Conservation (phyloP, 2,797 vertebrate genomes). For the Sparus aurata region DNA sequence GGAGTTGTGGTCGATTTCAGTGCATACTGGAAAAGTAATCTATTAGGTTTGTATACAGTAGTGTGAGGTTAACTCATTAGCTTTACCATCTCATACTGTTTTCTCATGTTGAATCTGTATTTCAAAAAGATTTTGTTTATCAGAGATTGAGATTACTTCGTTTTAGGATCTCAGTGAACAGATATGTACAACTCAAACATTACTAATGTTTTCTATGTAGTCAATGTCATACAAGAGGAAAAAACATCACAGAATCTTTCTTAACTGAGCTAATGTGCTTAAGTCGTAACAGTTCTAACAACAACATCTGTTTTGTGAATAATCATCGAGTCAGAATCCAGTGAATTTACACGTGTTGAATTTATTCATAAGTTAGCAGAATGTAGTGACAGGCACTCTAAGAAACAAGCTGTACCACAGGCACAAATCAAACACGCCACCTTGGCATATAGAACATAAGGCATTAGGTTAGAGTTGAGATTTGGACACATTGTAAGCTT, state of each 20-base stretch:
- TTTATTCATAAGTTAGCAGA: constrained; percentile 78
- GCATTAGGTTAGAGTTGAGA: constrained; percentile 60
- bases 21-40: not conserved
- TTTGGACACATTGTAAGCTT: constrained; percentile 37
- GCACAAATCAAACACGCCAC: constrained; percentile 78
- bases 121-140: not conserved
- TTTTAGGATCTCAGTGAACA: not conserved
- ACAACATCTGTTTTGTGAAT: not conserved
- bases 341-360: constrained; percentile 37
- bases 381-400: constrained; percentile 68
- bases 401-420: constrained; percentile 77
- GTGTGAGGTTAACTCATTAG: not conserved
- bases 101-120: not conserved
- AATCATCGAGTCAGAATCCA: constrained; percentile 12
- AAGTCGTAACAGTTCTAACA: not conserved
- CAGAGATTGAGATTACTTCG: not conserved
- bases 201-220: not conserved
- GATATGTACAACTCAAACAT: not conserved
- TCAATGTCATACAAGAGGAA: not conserved
- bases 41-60: not conserved
- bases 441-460: constrained; percentile 73
- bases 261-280: too few relatives aligned
- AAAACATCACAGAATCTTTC: not conserved
- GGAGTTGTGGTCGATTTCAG: not conserved
- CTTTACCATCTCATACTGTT: not conserved